Percentiles rank a stretch among this genome's conserved stretches.
phyloP scores from a whole-genome alignment of 2,797 vertebrate genomes.

The Gadopsis bispinosus region DNA sequence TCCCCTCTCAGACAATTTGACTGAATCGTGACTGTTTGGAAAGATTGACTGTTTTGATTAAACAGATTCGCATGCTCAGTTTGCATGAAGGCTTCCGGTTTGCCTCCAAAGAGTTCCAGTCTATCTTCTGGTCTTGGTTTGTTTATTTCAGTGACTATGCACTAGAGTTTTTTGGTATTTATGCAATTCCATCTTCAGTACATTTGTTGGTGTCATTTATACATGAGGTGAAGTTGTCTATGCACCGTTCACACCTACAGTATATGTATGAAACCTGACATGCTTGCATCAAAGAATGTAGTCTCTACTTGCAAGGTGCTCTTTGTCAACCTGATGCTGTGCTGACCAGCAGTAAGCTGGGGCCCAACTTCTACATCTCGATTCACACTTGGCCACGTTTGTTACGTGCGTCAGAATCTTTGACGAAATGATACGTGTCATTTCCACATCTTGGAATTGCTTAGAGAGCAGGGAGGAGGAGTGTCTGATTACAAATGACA shows the following conservation, averaged over 20 bases:
- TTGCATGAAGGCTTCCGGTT: constrained; percentile 52
- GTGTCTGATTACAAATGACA: not conserved
- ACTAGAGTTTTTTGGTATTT: constrained; percentile 78
- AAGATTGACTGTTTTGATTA: constrained; percentile 18
- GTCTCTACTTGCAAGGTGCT: constrained; percentile 67
- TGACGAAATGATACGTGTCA: constrained; percentile 1
- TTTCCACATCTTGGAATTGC: constrained; percentile 11
- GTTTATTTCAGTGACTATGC: constrained; percentile 79
- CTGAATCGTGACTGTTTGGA: constrained; percentile 19
- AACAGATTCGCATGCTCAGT: constrained; percentile 5
- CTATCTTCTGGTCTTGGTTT: constrained; percentile 54
- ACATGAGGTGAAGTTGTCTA: constrained; percentile 71
- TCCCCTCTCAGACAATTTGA: constrained; percentile 9
- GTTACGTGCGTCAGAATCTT: constrained; percentile 1
- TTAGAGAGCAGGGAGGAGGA: not conserved
- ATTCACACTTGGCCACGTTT: constrained; percentile 30
- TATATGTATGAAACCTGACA: constrained; percentile 62
- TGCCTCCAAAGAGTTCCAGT: constrained; percentile 49
- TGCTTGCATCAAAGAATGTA: constrained; percentile 74
- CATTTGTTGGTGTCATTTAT: constrained; percentile 56
- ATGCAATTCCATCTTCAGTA: constrained; percentile 79
- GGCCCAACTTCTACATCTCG: constrained; percentile 35
- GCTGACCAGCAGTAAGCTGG: constrained; percentile 45
- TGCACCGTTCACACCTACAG: constrained; percentile 72
- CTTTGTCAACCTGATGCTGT: constrained; percentile 56